A percentile compares a stretch with the other conserved stretches of the same genome.
Conservation (phyloP, 2,113 vertebrate genomes). For the Prunella fulvescens region DNA sequence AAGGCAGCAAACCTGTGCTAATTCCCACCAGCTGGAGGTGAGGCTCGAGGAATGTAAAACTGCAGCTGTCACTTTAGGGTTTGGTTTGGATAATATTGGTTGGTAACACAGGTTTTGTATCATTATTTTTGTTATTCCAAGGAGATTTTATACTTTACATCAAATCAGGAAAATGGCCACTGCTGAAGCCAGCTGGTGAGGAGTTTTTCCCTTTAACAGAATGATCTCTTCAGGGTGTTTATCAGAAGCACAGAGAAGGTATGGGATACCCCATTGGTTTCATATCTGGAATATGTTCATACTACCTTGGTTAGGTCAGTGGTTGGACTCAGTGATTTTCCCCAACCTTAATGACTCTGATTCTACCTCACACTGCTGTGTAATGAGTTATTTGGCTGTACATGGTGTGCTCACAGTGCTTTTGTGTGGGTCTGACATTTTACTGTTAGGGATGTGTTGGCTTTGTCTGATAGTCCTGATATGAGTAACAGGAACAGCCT, state of each 20-base stretch:
- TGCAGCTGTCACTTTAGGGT: not conserved
- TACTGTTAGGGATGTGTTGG: slow-evolving; percentile 3
- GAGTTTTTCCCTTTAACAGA: not conserved
- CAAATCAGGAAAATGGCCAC: not conserved
- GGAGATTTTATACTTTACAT: not conserved
- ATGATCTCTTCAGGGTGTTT: not conserved
- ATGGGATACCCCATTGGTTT: not conserved
- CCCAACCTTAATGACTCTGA: not conserved
- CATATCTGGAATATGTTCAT: not conserved
- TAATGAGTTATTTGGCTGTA: not conserved
- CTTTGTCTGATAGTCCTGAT: slow-evolving; percentile 22
- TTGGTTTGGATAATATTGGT: not conserved
- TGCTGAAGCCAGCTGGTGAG: not conserved
- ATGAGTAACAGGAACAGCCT: not conserved
- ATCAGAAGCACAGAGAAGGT: not conserved
- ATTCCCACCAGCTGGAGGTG: not conserved
- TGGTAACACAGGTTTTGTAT: not conserved
- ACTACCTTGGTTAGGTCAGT: not conserved
- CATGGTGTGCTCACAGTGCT: not conserved
- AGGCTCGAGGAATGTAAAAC: accelerated
- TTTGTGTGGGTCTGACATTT: not conserved
- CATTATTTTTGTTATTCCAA: not conserved
- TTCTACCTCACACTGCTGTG: not conserved
- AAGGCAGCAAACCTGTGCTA: not conserved
- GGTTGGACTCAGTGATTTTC: not conserved